Percentiles rank a stretch among this genome's conserved stretches.
Conservation (phyloP, 2,113 vertebrate species). For the Puffinus mauretanicus region DNA sequence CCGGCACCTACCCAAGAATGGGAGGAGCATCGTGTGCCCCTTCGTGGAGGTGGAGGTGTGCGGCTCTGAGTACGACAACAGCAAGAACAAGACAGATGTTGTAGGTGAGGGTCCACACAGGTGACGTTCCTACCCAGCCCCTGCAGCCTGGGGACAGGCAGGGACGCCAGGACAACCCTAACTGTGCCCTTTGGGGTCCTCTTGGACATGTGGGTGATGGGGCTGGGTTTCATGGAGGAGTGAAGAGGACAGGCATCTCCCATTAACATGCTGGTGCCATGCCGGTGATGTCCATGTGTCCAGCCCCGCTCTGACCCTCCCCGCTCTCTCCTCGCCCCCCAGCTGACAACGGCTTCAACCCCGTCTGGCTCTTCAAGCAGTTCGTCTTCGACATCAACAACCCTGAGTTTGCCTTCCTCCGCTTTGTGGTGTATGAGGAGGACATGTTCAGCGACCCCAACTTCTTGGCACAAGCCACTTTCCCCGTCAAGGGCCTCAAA, state of each 20-base stretch:
- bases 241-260: background rate
- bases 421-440: constrained; percentile 84
- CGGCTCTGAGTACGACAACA: constrained; percentile 82
- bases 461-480: constrained; percentile 86
- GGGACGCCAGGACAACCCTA: accelerated
- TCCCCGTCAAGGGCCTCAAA: constrained; percentile 80
- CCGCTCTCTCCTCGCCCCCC: background rate
- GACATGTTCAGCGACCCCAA: constrained; percentile 92
- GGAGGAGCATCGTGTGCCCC: constrained; percentile 86
- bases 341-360: constrained; percentile 86
- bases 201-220: background rate
- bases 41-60: constrained; percentile 87
- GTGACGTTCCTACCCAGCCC: background rate
- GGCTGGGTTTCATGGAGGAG: background rate
- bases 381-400: constrained; percentile 87
- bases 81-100: constrained; percentile 83
- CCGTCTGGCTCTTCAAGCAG: constrained; percentile 83
- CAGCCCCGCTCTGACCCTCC: background rate
- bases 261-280: background rate
- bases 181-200: background rate
- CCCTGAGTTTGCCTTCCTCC: constrained; percentile 82
- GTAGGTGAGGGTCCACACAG: constrained; percentile 61
- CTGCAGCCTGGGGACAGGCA: accelerated
- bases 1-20: constrained; percentile 84
- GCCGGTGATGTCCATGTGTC: background rate